Evolutionary conservation across 2,888 invertebrate genomes (phyloP).

Genomic region (Altica lythri): DNA sequence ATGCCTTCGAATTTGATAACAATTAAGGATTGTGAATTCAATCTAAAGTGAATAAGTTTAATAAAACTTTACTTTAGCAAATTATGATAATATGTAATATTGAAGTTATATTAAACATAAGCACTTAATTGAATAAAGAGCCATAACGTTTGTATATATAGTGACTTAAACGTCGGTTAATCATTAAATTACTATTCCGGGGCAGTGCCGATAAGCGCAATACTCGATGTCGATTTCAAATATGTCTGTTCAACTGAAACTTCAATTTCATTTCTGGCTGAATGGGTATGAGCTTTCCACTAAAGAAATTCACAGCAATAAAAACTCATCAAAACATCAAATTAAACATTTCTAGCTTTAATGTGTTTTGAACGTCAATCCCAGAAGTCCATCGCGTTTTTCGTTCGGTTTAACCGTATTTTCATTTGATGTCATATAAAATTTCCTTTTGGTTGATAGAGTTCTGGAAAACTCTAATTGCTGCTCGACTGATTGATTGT

Average conservation of each 20-base stretch:
- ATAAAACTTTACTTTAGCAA: too few relatives aligned
- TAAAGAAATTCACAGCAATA: slow-evolving; percentile 17
- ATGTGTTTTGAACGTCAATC: slow-evolving; percentile 24
- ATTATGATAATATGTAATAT: too few relatives aligned
- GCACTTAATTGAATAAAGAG: too few relatives aligned
- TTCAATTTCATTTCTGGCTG: slow-evolving; percentile 27
- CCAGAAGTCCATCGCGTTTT: slow-evolving; percentile 26
- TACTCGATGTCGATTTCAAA: slow-evolving; percentile 16
- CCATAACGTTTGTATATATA: too few relatives aligned
- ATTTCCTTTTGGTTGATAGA: slow-evolving; percentile 9
- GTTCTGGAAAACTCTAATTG: slow-evolving; percentile 1
- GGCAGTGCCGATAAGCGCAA: slow-evolving; percentile 21
- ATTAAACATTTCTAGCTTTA: slow-evolving; percentile 28
- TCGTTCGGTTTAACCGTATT: slow-evolving; percentile 19
- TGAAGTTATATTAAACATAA: too few relatives aligned
- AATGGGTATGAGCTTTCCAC: slow-evolving; percentile 14
- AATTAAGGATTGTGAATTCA: too few relatives aligned
- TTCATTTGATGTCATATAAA: slow-evolving; percentile 23
- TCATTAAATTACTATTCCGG: slow-evolving; percentile 22
- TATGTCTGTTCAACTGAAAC: slow-evolving; percentile 12
- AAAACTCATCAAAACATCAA: slow-evolving; percentile 27
- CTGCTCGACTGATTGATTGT: slow-evolving; percentile 5
- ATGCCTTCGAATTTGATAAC: too few relatives aligned
- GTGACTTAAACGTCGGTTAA: slow-evolving; percentile 18
- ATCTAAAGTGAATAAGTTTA: too few relatives aligned